Evolutionary conservation across 1,140 invertebrate species (phyloP).

Genomic region (Calosoma granatense): DNA sequence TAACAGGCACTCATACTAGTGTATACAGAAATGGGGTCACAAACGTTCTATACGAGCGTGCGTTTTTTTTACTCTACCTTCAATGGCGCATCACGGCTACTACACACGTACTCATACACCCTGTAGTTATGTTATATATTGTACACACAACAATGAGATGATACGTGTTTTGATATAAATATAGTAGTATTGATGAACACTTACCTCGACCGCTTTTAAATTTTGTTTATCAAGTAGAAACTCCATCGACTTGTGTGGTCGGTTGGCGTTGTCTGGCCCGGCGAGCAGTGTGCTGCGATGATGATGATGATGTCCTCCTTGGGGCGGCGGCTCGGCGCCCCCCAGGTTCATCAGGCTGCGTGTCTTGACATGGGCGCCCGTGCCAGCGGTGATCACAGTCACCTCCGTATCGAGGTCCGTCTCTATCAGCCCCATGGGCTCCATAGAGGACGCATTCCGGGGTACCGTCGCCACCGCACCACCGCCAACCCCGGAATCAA

Average conservation of each 20-base stretch:
- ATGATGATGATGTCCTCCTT: no score
- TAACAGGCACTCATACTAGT: background rate
- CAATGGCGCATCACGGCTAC: background rate
- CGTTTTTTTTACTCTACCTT: background rate
- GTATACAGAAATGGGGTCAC: background rate
- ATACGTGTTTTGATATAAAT: background rate
- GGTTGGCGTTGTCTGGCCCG: conserved; percentile 32
- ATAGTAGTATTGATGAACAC: conserved; percentile 20
- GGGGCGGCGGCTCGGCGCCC: conserved; percentile 41
- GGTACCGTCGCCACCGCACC: conserved; percentile 35
- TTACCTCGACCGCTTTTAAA: conserved; percentile 63
- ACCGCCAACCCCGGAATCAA: conserved; percentile 31
- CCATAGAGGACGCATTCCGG: conserved; percentile 37
- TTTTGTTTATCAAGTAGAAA: conserved; percentile 86
- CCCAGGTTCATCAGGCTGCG: conserved; percentile 69
- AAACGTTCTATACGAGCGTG: background rate
- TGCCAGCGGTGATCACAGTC: conserved; percentile 36
- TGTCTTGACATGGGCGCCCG: conserved; percentile 52
- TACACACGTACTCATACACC: background rate
- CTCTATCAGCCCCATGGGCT: conserved; percentile 61
- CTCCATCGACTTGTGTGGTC: conserved; percentile 85
- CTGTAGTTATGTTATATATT: no score
- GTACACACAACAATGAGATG: background rate
- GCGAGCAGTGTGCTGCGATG: conserved; percentile 21
- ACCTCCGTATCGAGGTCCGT: conserved; percentile 72